Percentiles rank a stretch among this genome's conserved stretches.
These are phyloP conservation scores for Ceyx melanurus DNA, from an alignment of 2,113 vertebrate species.

Conservation along the genomic window DNA sequence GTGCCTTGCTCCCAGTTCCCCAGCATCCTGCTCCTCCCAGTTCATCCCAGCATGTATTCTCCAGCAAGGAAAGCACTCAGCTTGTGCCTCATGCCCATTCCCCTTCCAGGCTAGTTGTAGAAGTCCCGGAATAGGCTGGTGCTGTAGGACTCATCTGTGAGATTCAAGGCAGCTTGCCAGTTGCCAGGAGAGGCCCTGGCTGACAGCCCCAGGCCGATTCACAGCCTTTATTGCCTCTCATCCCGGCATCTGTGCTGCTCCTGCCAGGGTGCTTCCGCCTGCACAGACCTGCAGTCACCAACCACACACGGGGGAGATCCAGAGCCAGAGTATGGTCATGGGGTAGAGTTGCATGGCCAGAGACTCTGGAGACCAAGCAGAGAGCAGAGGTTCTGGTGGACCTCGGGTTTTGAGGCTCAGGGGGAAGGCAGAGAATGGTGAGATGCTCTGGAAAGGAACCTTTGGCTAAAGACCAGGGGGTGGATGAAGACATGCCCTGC, in stretches of 20 bases:
- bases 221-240: neutral
- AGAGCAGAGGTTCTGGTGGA: neutral
- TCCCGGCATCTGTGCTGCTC: neutral
- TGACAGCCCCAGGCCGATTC: neutral
- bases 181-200: neutral
- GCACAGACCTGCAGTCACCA: neutral
- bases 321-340: neutral
- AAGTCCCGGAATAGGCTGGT: neutral
- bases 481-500: neutral
- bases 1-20: neutral
- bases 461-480: neutral
- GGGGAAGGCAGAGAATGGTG: neutral
- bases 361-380: neutral
- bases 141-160: neutral
- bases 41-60: neutral
- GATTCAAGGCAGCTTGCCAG: neutral
- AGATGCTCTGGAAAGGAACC: neutral
- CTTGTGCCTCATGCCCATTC: neutral
- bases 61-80: neutral
- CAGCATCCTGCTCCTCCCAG: neutral
- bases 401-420: neutral
- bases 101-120: neutral
- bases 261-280: fast-evolving
- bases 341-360: neutral
- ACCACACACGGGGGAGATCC: fast-evolving